Percentiles rank a stretch among this genome's conserved stretches.
Conservation (phyloP, 2,888 invertebrate genomes). For the Chaitophorus viminalis region DNA sequence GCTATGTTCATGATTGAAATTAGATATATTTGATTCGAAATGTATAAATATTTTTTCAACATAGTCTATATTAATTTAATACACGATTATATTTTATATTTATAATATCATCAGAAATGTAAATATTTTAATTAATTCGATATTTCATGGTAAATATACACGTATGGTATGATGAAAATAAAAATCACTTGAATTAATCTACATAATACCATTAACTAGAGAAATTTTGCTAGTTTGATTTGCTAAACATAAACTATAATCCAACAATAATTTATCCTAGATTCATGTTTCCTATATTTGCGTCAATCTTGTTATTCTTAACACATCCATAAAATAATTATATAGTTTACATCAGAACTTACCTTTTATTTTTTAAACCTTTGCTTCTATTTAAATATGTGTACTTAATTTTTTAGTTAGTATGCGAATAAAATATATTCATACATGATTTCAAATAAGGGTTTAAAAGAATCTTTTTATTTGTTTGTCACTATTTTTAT, state of each 20-base stretch:
- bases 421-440: background rate
- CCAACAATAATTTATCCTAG: too few species aligned
- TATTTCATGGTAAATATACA: background rate
- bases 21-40: background rate
- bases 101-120: background rate
- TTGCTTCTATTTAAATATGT: too few species aligned
- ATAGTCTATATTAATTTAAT: background rate
- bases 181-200: background rate
- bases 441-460: background rate
- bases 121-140: background rate
- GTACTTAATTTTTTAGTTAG: too few species aligned
- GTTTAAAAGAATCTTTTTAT: background rate
- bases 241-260: background rate
- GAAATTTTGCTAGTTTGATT: background rate
- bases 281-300: background rate
- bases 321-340: background rate
- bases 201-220: background rate
- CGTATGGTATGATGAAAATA: background rate
- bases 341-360: too few species aligned
- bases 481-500: background rate
- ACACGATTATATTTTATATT: background rate
- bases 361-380: too few species aligned
- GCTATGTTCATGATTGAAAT: conserved; percentile 27
- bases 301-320: background rate
- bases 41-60: background rate